Percentiles rank a stretch among this genome's conserved stretches.
Conservation (phyloP, 2,113 vertebrate species). For the Anoura caudifer region DNA sequence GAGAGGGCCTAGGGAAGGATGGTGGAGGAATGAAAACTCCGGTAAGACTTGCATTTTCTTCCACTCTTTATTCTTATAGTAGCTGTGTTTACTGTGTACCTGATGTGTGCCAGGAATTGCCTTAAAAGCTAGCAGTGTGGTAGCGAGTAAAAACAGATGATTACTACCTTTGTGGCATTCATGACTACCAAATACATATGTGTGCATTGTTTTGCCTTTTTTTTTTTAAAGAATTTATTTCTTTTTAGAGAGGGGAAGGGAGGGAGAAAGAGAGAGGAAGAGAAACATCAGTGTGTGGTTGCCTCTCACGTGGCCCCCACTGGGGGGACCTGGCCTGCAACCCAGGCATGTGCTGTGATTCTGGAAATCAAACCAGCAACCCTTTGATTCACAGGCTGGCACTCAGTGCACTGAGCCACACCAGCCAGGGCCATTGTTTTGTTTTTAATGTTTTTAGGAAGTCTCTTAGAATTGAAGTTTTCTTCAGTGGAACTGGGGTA, state of each 20-base stretch:
- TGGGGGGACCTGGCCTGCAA: too few species aligned
- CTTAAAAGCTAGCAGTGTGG: not conserved
- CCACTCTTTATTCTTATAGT: not conserved
- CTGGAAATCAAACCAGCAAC: too few species aligned
- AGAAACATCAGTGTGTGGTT: too few species aligned
- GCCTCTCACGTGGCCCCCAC: too few species aligned
- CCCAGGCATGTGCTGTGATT: too few species aligned
- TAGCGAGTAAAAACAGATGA: not conserved
- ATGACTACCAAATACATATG: not conserved
- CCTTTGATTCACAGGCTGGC: too few species aligned
- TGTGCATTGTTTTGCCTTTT: not conserved
- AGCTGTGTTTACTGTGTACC: not conserved
- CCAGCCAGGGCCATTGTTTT: not conserved
- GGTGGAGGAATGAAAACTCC: constrained; percentile 92
- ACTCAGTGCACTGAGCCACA: too few species aligned
- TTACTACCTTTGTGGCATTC: not conserved
- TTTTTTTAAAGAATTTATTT: too few species aligned
- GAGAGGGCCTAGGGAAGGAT: constrained; percentile 95
- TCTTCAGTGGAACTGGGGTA: not conserved
- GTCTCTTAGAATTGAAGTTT: not conserved
- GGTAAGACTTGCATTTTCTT: constrained; percentile 79
- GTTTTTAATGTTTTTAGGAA: not conserved
- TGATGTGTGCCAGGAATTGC: not conserved
- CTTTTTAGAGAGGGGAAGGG: too few species aligned
- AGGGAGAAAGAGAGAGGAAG: too few species aligned